Evolutionary conservation across 1,140 invertebrate species (phyloP), one percentile per base, ranked within the genome.

Genomic region (Calosoma granatense): DNA sequence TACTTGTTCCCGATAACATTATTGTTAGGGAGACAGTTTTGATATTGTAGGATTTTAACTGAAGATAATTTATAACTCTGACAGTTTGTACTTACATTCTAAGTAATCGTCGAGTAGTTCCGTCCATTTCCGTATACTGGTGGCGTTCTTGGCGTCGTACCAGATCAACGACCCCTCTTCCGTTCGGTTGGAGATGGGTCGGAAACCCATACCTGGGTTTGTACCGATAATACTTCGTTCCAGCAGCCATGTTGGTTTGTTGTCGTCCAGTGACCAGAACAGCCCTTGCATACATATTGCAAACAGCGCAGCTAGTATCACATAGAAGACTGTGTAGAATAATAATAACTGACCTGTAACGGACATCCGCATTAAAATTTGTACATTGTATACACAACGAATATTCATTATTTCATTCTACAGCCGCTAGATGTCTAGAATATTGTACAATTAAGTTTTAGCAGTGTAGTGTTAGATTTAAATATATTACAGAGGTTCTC

Each of bases 151-250:
- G 1, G 78, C 73, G 55, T 81, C 78, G 67, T 88, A 95, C 80
- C 84, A 85, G 64, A 97, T 90, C 0, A 97, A 75, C 0, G 92
- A 91, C 43, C 85, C 86, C 60, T 92, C 85, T 59, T 91, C 85
- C 0, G 81, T 78, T 56, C 78, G 72, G 0, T 81, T 74, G 19
- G 92, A 80, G 54, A 92, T 78, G 0, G 94, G 94, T 54, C 92
- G 78, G 70, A 92, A 95, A 30, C 92, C 93, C 66, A 97, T 74
- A 20, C 90, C 92, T 64, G 93, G 92, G 79, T 91, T 94, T 41
- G 82, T 83, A 70, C 91, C 91, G 62, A 96, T 91, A 36, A 93
- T 70, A 53, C 90, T 92, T 1, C 80, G 74, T 0, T 81, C 78
- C 51, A 91, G 72, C 60, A 79, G 77, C 76, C 84, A 90, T 66